Conservation (phyloP, 92 coral and sea anemone genomes). For the Epizoanthus rinbou region DNA sequence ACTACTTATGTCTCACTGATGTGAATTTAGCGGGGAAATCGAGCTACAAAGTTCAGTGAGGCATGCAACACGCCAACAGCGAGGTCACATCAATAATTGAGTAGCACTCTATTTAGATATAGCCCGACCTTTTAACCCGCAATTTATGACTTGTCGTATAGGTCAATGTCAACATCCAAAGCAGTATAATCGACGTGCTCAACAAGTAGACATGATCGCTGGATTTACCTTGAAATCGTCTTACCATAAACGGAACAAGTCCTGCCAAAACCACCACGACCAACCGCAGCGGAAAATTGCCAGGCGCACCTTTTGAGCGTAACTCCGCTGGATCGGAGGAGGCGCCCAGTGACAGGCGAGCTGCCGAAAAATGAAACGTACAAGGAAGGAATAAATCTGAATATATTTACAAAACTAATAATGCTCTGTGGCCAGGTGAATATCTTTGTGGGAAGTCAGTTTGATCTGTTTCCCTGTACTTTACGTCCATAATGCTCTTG, state of each 20-base stretch:
- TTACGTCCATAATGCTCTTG: conserved; percentile 60
- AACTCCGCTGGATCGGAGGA: conserved; percentile 31
- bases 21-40: background rate
- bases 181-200: background rate
- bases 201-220: background rate
- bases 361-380: conserved; percentile 72
- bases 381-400: conserved; percentile 68
- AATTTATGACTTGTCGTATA: conserved; percentile 8
- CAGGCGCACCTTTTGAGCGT: conserved; percentile 29
- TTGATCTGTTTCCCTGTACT: conserved; percentile 58
- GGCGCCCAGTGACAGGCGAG: conserved; percentile 33
- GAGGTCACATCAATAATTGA: conserved; percentile 15
- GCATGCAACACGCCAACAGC: background rate
- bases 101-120: background rate
- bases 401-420: conserved; percentile 91
- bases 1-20: too few species aligned
- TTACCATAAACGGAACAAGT: background rate
- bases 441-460: conserved; percentile 64
- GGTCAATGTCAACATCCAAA: background rate
- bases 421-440: conserved; percentile 94
- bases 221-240: conserved; percentile 10
- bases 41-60: background rate
- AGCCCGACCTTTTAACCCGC: conserved; percentile 13
- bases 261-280: too few species aligned
- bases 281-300: background rate